These are phyloP conservation scores for Fistularia commersonii DNA, from an alignment of 2,797 vertebrate species.

Conservation along the genomic window DNA sequence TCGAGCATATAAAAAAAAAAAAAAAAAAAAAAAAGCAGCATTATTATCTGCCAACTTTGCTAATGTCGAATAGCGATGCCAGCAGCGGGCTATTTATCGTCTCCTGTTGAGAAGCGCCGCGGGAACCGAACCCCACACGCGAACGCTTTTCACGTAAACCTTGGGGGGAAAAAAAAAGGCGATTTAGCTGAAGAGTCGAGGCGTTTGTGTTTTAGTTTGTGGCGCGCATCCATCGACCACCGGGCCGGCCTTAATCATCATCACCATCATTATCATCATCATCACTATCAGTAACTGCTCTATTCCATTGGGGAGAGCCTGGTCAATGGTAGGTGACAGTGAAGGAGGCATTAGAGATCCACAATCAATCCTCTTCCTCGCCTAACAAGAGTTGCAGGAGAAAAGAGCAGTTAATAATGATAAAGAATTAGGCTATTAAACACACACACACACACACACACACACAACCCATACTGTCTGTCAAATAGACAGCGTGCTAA, in stretches of 20 bases:
- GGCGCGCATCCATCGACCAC: conserved; percentile 39
- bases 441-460: conserved; percentile 20
- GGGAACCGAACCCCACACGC: conserved; percentile 52
- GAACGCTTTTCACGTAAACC: conserved; percentile 50
- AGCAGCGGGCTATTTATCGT: conserved; percentile 68
- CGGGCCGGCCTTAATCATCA: conserved; percentile 41
- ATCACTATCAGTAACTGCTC: conserved; percentile 56
- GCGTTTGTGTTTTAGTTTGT: conserved; percentile 22
- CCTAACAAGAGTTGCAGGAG: conserved; percentile 57
- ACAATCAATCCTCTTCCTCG: conserved; percentile 59
- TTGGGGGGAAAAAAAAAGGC: not conserved
- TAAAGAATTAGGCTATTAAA: conserved; percentile 50
- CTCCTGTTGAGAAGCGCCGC: conserved; percentile 53
- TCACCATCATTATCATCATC: conserved; percentile 49
- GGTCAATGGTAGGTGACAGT: conserved; percentile 63
- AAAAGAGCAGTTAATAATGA: conserved; percentile 60
- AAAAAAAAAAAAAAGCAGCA: conserved; percentile 31
- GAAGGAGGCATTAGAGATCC: conserved; percentile 31
- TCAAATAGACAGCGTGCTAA: conserved; percentile 41
- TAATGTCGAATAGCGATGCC: conserved; percentile 61
- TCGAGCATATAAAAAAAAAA: conserved; percentile 46
- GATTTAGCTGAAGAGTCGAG: not conserved
- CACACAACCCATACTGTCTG: conserved; percentile 8
- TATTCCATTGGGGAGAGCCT: conserved; percentile 36
- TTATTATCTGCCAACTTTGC: conserved; percentile 64